phyloP scores from a whole-genome alignment of 2,797 vertebrate species.

The Fundulus diaphanus region DNA sequence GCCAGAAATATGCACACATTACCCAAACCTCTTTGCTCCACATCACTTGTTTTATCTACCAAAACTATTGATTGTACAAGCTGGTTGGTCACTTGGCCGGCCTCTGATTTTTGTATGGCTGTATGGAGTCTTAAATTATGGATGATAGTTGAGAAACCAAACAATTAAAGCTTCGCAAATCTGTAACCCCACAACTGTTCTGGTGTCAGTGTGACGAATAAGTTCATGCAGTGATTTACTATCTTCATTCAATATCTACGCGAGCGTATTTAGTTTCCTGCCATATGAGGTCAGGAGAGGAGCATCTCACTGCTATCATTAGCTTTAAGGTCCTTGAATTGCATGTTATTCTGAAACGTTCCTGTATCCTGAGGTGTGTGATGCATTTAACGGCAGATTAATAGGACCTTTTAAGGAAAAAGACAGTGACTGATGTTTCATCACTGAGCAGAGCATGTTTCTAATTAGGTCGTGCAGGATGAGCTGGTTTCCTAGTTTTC shows the following conservation, averaged over 20 bases:
- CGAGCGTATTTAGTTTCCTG: not conserved
- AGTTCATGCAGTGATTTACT: not conserved
- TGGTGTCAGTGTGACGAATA: not conserved
- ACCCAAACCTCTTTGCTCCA: not conserved
- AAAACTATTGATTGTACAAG: conserved; percentile 51
- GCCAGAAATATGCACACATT: not conserved
- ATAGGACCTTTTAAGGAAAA: conserved; percentile 37
- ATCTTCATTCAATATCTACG: conserved; percentile 2
- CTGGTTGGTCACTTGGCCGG: conserved; percentile 48
- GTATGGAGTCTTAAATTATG: conserved; percentile 9
- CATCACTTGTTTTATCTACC: conserved; percentile 44
- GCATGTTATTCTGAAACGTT: conserved; percentile 21
- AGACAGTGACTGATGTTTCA: conserved; percentile 45
- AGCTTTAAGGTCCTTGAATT: not conserved
- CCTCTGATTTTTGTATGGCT: conserved; percentile 29
- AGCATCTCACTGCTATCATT: not conserved
- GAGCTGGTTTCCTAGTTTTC: conserved; percentile 75
- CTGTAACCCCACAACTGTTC: not conserved
- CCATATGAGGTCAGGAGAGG: not conserved
- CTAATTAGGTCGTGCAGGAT: conserved; percentile 76
- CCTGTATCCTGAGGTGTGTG: conserved; percentile 8
- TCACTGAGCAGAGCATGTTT: conserved; percentile 49
- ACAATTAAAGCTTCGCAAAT: not conserved
- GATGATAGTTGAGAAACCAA: not conserved
- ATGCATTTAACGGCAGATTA: conserved; percentile 16